Conservation (phyloP, 2,113 vertebrate genomes). For the Tetraodon nigroviridis region DNA sequence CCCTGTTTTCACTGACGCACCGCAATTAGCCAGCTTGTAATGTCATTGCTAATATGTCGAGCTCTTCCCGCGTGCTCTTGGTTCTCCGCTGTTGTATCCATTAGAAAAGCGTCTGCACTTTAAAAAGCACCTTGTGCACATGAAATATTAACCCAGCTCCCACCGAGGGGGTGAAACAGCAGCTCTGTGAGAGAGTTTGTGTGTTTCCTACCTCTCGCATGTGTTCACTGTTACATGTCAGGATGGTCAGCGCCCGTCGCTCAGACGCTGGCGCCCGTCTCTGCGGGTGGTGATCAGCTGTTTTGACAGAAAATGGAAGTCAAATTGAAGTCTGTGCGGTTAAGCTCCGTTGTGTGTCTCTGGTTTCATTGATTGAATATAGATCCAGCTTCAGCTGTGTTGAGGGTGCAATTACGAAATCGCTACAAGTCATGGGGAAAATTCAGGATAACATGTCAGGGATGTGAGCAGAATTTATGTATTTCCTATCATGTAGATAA, state of each 20-base stretch:
- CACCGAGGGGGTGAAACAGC: slow-evolving; percentile 29
- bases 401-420: slow-evolving; percentile 56
- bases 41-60: slow-evolving; percentile 53
- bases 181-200: slow-evolving; percentile 7
- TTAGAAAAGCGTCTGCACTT: slow-evolving; percentile 48
- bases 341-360: slow-evolving; percentile 39
- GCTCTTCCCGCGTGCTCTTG: slow-evolving; percentile 36
- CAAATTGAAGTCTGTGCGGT: slow-evolving; percentile 38
- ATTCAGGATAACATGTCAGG: slow-evolving; percentile 31
- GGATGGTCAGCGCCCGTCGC: slow-evolving; percentile 48
- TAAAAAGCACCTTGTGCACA: slow-evolving; percentile 35
- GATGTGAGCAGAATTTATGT: slow-evolving; percentile 22
- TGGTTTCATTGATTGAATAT: slow-evolving; percentile 57
- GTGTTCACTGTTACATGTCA: slow-evolving; percentile 23
- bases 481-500: too few species aligned
- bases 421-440: slow-evolving; percentile 36
- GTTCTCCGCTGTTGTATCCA: slow-evolving; percentile 47
- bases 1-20: slow-evolving; percentile 39
- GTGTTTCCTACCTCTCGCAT: slow-evolving; percentile 9
- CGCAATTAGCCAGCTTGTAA: slow-evolving; percentile 59
- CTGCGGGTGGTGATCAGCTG: slow-evolving; percentile 45
- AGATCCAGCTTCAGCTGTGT: slow-evolving; percentile 51
- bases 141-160: slow-evolving; percentile 58
- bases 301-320: slow-evolving; percentile 47
- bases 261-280: slow-evolving; percentile 41